Evolutionary conservation across 2,888 invertebrate genomes (phyloP).

Genomic region (Mythimna pallens): DNA sequence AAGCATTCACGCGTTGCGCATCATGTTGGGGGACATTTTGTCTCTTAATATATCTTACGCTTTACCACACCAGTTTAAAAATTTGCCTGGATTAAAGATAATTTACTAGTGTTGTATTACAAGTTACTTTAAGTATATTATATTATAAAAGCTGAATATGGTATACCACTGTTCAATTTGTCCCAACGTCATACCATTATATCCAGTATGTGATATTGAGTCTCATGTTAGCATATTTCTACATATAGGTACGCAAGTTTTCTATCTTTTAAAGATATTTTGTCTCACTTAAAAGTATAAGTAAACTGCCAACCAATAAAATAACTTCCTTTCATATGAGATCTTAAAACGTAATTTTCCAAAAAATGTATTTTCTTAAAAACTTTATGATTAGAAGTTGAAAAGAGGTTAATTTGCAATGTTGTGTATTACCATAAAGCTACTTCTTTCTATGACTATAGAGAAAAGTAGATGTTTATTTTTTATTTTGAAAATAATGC

Average conservation of each 20-base stretch:
- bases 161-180: slow-evolving; percentile 26
- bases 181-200: slow-evolving; percentile 19
- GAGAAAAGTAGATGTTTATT: slow-evolving; percentile 44
- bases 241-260: slow-evolving; percentile 11
- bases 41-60: not conserved
- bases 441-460: slow-evolving; percentile 57
- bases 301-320: slow-evolving; percentile 13
- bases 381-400: slow-evolving; percentile 50
- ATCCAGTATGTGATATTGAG: slow-evolving; percentile 39
- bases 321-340: slow-evolving; percentile 25
- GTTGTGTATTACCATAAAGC: slow-evolving; percentile 32
- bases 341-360: slow-evolving; percentile 2
- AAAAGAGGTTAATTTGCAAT: slow-evolving; percentile 35
- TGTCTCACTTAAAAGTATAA: slow-evolving; percentile 4
- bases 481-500: slow-evolving; percentile 2
- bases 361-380: slow-evolving; percentile 17
- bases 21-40: too few relatives aligned
- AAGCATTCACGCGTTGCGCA: too few relatives aligned
- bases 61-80: slow-evolving; percentile 6
- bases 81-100: slow-evolving; percentile 37
- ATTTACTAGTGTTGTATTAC: slow-evolving; percentile 48
- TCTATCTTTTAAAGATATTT: slow-evolving; percentile 25
- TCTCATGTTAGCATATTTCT: slow-evolving; percentile 37
- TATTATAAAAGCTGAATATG: slow-evolving; percentile 4
- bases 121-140: slow-evolving; percentile 38